Evolutionary conservation across 2,113 vertebrate genomes (phyloP), one percentile per base, ranked within the genome.

Genomic region (Casuarius casuarius): DNA sequence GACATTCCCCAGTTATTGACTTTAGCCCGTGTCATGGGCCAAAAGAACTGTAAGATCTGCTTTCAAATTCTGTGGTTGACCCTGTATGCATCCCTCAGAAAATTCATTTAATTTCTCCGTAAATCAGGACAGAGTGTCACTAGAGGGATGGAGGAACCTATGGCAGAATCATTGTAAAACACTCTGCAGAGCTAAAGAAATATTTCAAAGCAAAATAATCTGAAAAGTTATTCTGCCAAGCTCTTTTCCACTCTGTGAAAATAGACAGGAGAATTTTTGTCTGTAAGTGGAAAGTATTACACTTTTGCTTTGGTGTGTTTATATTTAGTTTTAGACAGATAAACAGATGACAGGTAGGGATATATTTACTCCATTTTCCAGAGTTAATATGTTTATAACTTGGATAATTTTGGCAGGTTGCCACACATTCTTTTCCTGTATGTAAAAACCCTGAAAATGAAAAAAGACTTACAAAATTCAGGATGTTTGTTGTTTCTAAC

Each of bases 211-310:
- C 28, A 89, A 93, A 96, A 76, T 76, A 91, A 84, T 87, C 12
- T 65, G 61, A 92, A 77, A 90, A 94, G 28, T 89, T 76, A 13
- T 66, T 89, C 77, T 84, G 65, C 54, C 46, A 95, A 85, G 40
- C 59, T 83, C 71, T 77, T 54, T 92, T 95, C 12, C 46, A 77
- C 31, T 74, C 21, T 12, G 33, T 86, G 51, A 94, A 93, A 90
- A 90, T 0, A 91, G 77, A 65, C 13, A 80, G 17, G 25, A 87
- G 7, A 91, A 16, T 67, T 82, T 94, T 90, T 80, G 33, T 65
- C 52, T 82, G 16, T 85, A 87, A 94, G 28, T 95, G 81, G 87
- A 95, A 97, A 95, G 51, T 70, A 87, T 95, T 91, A 94, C 67
- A 35, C 33, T 85, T 91, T 91, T 91, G 12, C 78, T 91, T 87